Conservation (phyloP, 1,140 invertebrate genomes). For the Bombus fervidus region DNA sequence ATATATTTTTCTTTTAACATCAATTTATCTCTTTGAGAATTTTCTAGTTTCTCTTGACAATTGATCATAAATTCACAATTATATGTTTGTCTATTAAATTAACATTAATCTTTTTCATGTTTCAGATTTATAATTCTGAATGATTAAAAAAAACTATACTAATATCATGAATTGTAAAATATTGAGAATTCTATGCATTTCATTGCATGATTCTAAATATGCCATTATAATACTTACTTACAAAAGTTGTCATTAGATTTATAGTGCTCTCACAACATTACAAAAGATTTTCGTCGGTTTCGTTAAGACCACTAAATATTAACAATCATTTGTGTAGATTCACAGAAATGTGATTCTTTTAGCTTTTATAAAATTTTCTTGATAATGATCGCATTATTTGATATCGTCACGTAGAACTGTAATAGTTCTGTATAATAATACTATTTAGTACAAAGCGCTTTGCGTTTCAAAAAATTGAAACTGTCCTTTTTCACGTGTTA, state of each 20-base stretch:
- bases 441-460: slow-evolving; percentile 17
- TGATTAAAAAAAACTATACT: slow-evolving; percentile 8
- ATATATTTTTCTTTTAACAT: slow-evolving; percentile 2
- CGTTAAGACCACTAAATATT: slow-evolving; percentile 12
- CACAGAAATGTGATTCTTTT: neutral
- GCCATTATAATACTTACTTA: slow-evolving; percentile 37
- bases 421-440: slow-evolving; percentile 23
- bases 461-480: neutral
- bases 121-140: neutral
- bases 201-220: neutral
- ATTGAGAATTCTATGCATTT: neutral
- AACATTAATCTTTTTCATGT: neutral
- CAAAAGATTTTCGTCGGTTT: slow-evolving; percentile 17
- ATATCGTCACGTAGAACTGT: neutral
- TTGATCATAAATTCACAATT: neutral
- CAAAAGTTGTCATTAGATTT: slow-evolving; percentile 26
- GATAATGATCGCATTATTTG: slow-evolving; percentile 1
- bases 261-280: slow-evolving; percentile 22
- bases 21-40: neutral
- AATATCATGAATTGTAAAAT: neutral
- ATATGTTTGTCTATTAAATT: neutral
- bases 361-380: neutral
- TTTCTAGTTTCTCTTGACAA: neutral
- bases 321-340: slow-evolving; percentile 20
- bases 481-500: neutral